Conservation (phyloP, 2,113 vertebrate species). For the Sialia sialis region DNA sequence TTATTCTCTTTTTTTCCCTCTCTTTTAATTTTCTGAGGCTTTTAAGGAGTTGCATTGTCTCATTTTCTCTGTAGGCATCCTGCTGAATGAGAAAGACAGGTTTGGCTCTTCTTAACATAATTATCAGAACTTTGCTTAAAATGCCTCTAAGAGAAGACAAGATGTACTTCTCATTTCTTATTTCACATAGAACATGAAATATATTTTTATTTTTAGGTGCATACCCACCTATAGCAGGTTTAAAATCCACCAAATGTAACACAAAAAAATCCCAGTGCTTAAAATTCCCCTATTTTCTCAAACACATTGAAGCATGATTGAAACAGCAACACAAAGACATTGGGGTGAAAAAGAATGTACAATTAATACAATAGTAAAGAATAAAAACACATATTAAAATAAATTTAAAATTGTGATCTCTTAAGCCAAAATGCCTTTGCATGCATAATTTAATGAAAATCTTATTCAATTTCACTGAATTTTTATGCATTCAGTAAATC, state of each 20-base stretch:
- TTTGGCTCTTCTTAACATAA: not conserved
- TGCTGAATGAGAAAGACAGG: not conserved
- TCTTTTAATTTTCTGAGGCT: not conserved
- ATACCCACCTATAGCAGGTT: not conserved
- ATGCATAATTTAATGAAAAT: constrained; percentile 20
- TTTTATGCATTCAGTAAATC: not conserved
- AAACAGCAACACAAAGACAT: not conserved
- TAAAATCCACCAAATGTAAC: not conserved
- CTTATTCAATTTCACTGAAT: not conserved
- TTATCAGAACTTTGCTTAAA: not conserved
- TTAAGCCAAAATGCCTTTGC: not conserved
- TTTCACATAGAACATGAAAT: not conserved
- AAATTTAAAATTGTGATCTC: not conserved
- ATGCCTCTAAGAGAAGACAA: not conserved
- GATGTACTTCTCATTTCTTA: not conserved
- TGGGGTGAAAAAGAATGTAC: not conserved
- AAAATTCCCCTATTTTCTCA: not conserved
- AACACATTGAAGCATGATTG: not conserved
- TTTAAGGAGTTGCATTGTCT: not conserved
- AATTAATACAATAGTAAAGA: not conserved
- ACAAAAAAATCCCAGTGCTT: not conserved
- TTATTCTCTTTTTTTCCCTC: no score
- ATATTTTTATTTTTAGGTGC: not conserved
- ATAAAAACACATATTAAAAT: not conserved
- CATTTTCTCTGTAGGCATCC: not conserved